Base-by-base conservation (phyloP, 2,888 invertebrate species). In the Julus scandinavius region DNA sequence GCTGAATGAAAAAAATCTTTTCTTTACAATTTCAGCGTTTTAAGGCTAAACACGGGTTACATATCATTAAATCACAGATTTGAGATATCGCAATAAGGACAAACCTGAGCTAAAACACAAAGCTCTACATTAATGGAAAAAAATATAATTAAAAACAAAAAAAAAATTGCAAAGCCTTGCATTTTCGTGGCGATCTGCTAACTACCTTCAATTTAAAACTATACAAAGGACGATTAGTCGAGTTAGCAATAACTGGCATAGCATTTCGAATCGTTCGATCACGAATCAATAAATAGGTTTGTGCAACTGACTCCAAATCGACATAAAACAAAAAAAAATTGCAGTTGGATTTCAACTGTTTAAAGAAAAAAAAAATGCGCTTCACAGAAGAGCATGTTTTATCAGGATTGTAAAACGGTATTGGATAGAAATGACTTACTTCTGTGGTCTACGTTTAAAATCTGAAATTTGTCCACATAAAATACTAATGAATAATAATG, bases 291-390 rank as follows among this genome's bases (percentile, higher is more conserved):
- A 63, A 63, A 63, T n/a, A 63, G 63, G 63, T 63, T 63, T 63
- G 63, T 63, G 63, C 63, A 63, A 63, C 63, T 63, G 63, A 63
- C 63, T 63, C 63, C 63, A n/a, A 63, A 63, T 63, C 63, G n/a
- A n/a, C n/a, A 2, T 17, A 63, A 4, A n/a, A 63, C 63, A n/a
- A 63, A 6, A 29, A 29, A 63, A 2, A 63, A 63, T n/a, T 63
- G 6, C 63, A 63, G 63, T 63, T 63, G 63, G 58, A n/a, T 13
- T 63, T 63, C 63, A 63, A 63, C 63, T 63, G 63, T 17, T 63
- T 63, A 63, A 63, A n/a, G 63, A 63, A 63, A n/a, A 63, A 63
- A 58, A 58, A 63, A 54, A 54, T 63, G 63, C 63, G 63, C 63
- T 63, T 63, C 63, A 63, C 63, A 63, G 63, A 63, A 17, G 63